Conservation (phyloP, 2,888 invertebrate genomes). For the Patella pellucida region DNA sequence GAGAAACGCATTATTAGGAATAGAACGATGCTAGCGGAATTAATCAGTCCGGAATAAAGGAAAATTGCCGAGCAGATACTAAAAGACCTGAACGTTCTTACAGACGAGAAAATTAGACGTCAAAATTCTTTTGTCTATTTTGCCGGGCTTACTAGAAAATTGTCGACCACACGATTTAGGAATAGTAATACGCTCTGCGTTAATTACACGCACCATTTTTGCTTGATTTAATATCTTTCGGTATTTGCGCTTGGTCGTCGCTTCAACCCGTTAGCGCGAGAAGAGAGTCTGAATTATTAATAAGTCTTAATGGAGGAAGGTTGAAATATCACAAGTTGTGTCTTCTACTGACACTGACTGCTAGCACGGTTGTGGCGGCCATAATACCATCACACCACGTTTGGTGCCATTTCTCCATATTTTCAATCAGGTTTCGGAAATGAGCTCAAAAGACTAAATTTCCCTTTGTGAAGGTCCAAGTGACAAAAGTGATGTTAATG, state of each 20-base stretch:
- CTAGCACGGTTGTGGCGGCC: background rate
- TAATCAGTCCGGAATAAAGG: background rate
- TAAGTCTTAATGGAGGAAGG: background rate
- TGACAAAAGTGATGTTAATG: too few relatives aligned
- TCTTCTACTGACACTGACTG: background rate
- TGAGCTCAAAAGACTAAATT: background rate
- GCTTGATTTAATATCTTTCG: constrained; percentile 10
- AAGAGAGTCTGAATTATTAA: constrained; percentile 1
- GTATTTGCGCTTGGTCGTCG: constrained; percentile 1
- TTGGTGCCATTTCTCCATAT: background rate
- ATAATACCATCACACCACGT: background rate
- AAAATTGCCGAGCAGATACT: background rate
- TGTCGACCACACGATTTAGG: background rate
- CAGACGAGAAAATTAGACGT: background rate
- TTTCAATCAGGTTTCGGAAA: background rate
- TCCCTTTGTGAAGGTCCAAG: background rate
- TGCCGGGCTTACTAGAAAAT: background rate
- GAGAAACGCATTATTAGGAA: too few relatives aligned
- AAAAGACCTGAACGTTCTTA: background rate
- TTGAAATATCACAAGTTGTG: constrained; percentile 1
- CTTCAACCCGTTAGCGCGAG: background rate
- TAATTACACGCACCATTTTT: constrained; percentile 4
- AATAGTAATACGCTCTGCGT: background rate
- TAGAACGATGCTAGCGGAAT: background rate
- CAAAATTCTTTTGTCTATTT: background rate